Evolutionary conservation across 2,888 invertebrate species (phyloP).

Genomic region (Embidobia sp.): DNA sequence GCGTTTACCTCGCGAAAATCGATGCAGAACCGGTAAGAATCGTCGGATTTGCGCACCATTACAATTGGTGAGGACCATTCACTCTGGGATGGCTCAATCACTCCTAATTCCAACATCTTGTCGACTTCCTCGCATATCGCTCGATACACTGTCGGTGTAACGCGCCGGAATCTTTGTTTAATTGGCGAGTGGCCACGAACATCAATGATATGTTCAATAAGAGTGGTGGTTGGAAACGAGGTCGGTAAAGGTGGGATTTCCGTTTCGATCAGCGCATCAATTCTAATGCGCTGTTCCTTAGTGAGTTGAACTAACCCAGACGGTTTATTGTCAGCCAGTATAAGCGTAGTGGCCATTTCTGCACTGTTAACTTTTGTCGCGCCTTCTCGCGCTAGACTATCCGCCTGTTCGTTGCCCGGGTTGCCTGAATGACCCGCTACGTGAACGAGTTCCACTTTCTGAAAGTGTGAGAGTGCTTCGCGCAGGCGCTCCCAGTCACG

Average conservation of each 20-base stretch:
- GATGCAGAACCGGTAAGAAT: neutral
- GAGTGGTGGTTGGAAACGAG: neutral
- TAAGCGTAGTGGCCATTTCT: too few relatives aligned
- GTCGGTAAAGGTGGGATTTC: neutral
- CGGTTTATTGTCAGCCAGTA: too few relatives aligned
- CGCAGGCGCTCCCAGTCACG: neutral
- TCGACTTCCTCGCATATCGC: neutral
- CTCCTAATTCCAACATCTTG: neutral
- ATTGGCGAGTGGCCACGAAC: slow-evolving; percentile 1
- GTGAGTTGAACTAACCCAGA: neutral
- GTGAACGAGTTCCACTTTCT: neutral
- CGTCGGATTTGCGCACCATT: neutral
- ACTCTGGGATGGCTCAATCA: slow-evolving; percentile 12
- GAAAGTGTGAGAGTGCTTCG: neutral
- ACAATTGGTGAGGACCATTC: neutral
- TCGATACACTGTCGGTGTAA: slow-evolving; percentile 7
- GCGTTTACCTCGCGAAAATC: neutral
- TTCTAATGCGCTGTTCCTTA: neutral
- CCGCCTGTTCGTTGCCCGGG: neutral
- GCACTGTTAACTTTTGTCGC: too few relatives aligned
- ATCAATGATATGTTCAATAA: neutral
- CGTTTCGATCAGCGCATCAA: neutral
- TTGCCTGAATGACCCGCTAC: too few relatives aligned
- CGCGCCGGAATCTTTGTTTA: slow-evolving; percentile 9
- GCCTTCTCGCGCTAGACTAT: neutral